Base-by-base conservation (phyloP, 2,113 vertebrate genomes). In the Ceyx melanurus region DNA sequence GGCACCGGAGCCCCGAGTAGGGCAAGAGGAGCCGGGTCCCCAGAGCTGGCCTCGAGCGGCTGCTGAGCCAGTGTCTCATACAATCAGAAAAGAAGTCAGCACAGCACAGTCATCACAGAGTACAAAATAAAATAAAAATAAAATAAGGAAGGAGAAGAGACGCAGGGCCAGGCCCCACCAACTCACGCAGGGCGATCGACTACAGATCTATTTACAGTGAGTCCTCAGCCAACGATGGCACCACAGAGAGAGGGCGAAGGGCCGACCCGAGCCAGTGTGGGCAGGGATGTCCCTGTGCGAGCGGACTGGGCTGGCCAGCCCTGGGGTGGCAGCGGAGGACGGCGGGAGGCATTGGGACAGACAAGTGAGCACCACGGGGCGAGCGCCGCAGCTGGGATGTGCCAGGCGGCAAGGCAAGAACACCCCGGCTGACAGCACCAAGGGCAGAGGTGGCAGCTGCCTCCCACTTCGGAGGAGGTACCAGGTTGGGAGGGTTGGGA, bases 81-180 rank as follows among this genome's bases (percentile, higher is more conserved):
- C 97, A 96, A 96, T 97, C 97, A 92, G 95, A 95, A 95, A 81
- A 95, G 92, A 95, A 97, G 88, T 95, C 84, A 95, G 93, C 95
- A 96, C 96, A 95, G 95, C 96, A 97, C 96, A 92, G 90, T 96
- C 85, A 94, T 90, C 96, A 97, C 97, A 96, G 80, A 96, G 86
- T 94, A 91, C 91, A 56, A 71, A 94, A 96, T 40, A n/a, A 82
- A 62, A n/a, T n/a, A 35, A 72, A 70, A 50, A 60, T 78, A 64
- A 23, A 67, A 76, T 19, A 60, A 65, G 67, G 40, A 71, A 67
- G 64, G 73, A 71, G 40, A 67, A 67, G 88, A 85, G 85, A 90
- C 35, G 13, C 82, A 48, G 85, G 90, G 85, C 88, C 25, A 1
- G 90, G 80, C 79, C 87, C 94, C 86, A 62, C 90, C 93, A 89